Percentiles rank a stretch among this genome's conserved stretches.
Evolutionary conservation across 2,888 invertebrate species (phyloP).

Genomic region (Troides aeacus): DNA sequence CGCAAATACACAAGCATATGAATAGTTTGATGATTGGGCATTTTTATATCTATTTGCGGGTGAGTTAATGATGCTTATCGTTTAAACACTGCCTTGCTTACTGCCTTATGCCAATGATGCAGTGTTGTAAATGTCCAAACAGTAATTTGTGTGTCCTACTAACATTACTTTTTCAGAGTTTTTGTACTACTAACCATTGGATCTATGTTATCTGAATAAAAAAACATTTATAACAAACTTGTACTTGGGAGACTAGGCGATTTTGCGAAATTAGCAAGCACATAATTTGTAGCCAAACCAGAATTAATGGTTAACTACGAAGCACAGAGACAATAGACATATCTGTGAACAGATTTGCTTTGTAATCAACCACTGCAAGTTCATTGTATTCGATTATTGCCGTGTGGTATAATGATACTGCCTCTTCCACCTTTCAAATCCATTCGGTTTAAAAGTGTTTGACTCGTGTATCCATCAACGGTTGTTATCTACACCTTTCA

Average conservation of each 20-base stretch:
- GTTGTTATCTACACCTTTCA: neutral
- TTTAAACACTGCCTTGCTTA: too few species aligned
- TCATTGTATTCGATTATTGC: slow-evolving; percentile 5
- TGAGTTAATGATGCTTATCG: too few species aligned
- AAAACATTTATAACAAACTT: too few species aligned
- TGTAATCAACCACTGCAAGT: slow-evolving; percentile 10
- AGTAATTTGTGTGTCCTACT: too few species aligned
- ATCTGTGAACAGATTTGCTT: slow-evolving; percentile 21
- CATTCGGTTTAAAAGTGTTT: neutral
- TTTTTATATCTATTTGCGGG: too few species aligned
- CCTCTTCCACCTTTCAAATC: neutral
- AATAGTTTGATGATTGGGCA: too few species aligned
- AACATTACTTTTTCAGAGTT: too few species aligned
- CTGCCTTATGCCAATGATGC: too few species aligned
- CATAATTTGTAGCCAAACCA: slow-evolving; percentile 16
- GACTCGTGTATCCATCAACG: neutral
- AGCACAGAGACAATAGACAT: slow-evolving; percentile 21
- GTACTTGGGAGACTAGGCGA: neutral
- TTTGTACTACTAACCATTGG: too few species aligned
- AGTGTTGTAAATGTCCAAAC: too few species aligned
- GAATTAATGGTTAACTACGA: slow-evolving; percentile 20
- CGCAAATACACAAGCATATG: too few species aligned
- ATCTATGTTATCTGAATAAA: too few species aligned
- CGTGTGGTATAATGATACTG: slow-evolving; percentile 10
- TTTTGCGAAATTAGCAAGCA: slow-evolving; percentile 15